These are phyloP conservation scores for Drosophila nigromelanica DNA, from an alignment of 1,140 invertebrate genomes.

Conservation along the genomic window DNA sequence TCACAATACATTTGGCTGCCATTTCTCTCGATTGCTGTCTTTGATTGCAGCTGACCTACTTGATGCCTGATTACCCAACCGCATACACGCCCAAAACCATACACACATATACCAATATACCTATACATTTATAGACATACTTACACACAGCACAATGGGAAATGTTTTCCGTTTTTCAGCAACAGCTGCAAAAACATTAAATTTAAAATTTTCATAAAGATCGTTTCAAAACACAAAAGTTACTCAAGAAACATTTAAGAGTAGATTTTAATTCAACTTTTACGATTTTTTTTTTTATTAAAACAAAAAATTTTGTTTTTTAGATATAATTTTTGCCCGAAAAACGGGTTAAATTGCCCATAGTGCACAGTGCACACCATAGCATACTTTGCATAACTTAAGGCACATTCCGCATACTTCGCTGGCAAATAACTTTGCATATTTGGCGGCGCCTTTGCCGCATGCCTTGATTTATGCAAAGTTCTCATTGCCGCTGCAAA, in stretches of 20 bases:
- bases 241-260: too few species aligned
- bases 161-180: too few species aligned
- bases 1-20: conserved; percentile 69
- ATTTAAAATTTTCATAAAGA: too few species aligned
- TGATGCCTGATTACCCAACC: conserved; percentile 73
- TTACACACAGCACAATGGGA: background rate
- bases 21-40: conserved; percentile 66
- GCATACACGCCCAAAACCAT: conserved; percentile 20
- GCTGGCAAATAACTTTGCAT: conserved; percentile 73
- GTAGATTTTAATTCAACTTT: too few species aligned
- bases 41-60: conserved; percentile 75
- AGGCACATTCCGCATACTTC: conserved; percentile 64
- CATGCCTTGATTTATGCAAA: conserved; percentile 70
- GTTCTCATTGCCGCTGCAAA: conserved; percentile 25
- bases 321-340: too few species aligned
- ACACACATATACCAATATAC: background rate
- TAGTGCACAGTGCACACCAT: conserved; percentile 23
- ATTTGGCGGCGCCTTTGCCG: conserved; percentile 59
- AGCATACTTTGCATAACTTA: conserved; percentile 70
- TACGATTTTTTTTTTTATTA: too few species aligned
- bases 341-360: too few species aligned
- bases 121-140: background rate
- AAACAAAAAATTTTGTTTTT: too few species aligned
- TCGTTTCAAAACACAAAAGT: too few species aligned
- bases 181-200: too few species aligned